Evolutionary conservation across 2,797 vertebrate genomes (phyloP), one percentile per base, ranked within the genome.

Genomic region (Enteromius unitaeniatus): DNA sequence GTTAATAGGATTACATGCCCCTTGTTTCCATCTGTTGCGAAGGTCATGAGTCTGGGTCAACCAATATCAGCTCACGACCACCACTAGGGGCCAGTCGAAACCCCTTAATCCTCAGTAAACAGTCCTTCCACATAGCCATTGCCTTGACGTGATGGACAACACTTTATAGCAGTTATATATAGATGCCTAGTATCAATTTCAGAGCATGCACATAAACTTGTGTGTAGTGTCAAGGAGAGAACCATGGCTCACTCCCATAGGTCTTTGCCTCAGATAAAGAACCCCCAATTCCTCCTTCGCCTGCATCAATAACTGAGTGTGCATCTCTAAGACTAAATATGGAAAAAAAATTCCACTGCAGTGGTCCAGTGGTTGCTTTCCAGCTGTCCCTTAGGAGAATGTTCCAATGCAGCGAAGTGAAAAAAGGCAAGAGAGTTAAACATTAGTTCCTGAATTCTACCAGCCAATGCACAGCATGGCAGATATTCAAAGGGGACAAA

Each of bases 291-390:
- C 23, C 73, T 28, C 73, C 13, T 15, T 21, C 17, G 49, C 81
- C 47, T 40, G 73, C 60, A 76, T 68, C 60, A 62, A 53, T 67
- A 37, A 37, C 45, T 19, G 51, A 82, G 82, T 72, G 78, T 86
- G 83, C 85, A 88, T 85, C 84, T 89, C 84, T 3, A 58, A 86
- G 89, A 87, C 94, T 95, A 94, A 94, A 95, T 94, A 94, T 93
- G 93, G 93, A 91, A 89, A 87, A 90, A 89, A 90, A 85, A 88
- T 85, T 90, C 78, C 87, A 88, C 86, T 88, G 90, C 86, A 86
- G 28, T 19, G 55, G 78, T 89, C 82, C 65, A 86, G 88, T 53
- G 83, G 82, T 86, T 85, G 72, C 79, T 87, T 75, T 88, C 82
- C 68, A 79, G 72, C 84, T 74, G 49, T 89, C 89, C 89, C 90